A percentile compares a stretch with the other conserved stretches of the same genome.
These are phyloP conservation scores for Scolanthus callimorphus DNA, from an alignment of 92 coral and sea anemone genomes.

Conservation along the genomic window DNA sequence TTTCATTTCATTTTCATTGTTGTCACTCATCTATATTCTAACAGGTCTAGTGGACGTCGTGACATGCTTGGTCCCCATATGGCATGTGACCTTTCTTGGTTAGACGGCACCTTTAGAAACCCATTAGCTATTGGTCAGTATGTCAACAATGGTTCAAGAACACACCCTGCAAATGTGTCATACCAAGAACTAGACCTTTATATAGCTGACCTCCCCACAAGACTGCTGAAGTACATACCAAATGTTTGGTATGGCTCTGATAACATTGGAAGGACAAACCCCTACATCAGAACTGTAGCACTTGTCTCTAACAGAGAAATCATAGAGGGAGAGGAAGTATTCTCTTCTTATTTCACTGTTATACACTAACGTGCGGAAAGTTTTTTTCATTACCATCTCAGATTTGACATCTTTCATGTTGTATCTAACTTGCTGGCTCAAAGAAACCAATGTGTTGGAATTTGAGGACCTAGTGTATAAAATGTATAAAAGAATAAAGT, in stretches of 20 bases:
- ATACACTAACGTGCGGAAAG: no score
- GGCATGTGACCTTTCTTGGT: conserved; percentile 85
- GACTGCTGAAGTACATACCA: conserved; percentile 74
- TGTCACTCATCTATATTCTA: not conserved
- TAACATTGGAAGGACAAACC: conserved; percentile 45
- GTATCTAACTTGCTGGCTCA: no score
- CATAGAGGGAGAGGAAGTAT: conserved; percentile 68
- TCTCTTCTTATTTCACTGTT: conserved; percentile 96
- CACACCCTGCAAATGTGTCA: conserved; percentile 73
- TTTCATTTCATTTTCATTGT: not conserved
- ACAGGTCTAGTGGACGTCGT: conserved; percentile 80
- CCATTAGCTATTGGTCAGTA: conserved; percentile 93
- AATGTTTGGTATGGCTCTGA: conserved; percentile 90
- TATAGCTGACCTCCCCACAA: conserved; percentile 35
- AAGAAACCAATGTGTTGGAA: conserved; percentile 77
- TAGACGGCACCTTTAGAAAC: conserved; percentile 37
- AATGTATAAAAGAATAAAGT: no score
- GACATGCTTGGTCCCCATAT: conserved; percentile 79
- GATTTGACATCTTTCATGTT: no score
- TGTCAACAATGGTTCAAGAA: conserved; percentile 76
- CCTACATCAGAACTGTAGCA: conserved; percentile 75
- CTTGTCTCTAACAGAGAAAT: conserved; percentile 73
- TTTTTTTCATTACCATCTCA: no score
- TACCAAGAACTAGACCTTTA: conserved; percentile 90
- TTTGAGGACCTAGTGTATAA: conserved; percentile 93